A percentile compares a stretch with the other conserved stretches of the same genome.
Conservation (phyloP, 2,797 vertebrate genomes). For the Lutjanus campechanus region DNA sequence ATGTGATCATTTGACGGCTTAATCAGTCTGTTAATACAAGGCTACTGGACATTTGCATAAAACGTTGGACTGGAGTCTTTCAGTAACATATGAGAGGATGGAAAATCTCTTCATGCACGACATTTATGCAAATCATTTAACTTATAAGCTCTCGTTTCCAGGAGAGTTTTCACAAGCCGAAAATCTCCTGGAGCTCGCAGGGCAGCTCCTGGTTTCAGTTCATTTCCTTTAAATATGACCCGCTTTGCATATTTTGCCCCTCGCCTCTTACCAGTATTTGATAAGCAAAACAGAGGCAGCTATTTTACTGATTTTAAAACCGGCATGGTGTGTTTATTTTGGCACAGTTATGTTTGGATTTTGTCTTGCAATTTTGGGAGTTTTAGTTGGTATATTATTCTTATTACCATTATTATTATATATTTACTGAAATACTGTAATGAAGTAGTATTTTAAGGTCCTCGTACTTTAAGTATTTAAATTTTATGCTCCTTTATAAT, state of each 20-base stretch:
- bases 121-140: slow-evolving; percentile 45
- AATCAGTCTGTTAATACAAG: not conserved
- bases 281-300: slow-evolving; percentile 5
- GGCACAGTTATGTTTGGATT: not conserved
- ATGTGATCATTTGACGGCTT: slow-evolving; percentile 1
- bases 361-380: no score
- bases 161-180: slow-evolving; percentile 13
- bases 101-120: not conserved
- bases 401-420: not conserved
- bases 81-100: slow-evolving; percentile 26
- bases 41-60: slow-evolving; percentile 17
- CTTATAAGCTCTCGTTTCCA: slow-evolving; percentile 11
- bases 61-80: slow-evolving; percentile 1
- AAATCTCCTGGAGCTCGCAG: slow-evolving; percentile 1
- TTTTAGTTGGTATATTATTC: no score
- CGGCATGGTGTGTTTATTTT: not conserved
- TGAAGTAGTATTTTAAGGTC: not conserved
- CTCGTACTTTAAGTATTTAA: no score
- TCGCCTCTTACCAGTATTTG: slow-evolving; percentile 8
- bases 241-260: slow-evolving; percentile 26
- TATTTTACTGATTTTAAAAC: not conserved
- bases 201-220: not conserved
- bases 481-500: not conserved
- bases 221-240: not conserved
- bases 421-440: no score